phyloP scores from a whole-genome alignment of 1,140 invertebrate genomes.

The Heliothis subflexa region DNA sequence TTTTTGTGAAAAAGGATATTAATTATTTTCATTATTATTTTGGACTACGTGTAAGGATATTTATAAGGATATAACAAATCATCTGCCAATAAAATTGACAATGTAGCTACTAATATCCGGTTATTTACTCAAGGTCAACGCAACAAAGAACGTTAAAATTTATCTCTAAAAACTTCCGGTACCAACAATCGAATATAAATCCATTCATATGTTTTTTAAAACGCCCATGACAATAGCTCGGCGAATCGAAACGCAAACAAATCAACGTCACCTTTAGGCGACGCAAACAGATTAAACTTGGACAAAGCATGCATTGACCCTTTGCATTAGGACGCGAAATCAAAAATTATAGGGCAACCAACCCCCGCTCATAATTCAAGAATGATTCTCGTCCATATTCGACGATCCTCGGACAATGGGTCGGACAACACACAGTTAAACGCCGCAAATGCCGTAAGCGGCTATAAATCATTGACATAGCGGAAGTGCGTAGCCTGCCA shows the following conservation, averaged over 20 bases:
- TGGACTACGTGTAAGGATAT: background rate
- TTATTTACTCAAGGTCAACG: constrained; percentile 34
- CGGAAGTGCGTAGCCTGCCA: constrained; percentile 78
- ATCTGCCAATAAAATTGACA: constrained; percentile 25
- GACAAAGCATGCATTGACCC: constrained; percentile 60
- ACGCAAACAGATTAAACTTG: constrained; percentile 53
- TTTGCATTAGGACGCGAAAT: constrained; percentile 72
- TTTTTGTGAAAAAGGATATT: background rate
- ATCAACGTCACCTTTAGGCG: constrained; percentile 52
- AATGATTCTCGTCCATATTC: constrained; percentile 77
- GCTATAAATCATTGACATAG: constrained; percentile 83
- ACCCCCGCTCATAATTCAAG: constrained; percentile 75
- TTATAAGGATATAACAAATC: constrained; percentile 14
- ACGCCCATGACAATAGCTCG: constrained; percentile 38
- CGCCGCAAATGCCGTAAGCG: constrained; percentile 75
- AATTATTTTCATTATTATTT: background rate
- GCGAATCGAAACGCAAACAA: constrained; percentile 48
- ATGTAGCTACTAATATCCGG: constrained; percentile 40
- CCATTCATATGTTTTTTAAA: constrained; percentile 47
- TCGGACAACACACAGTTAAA: constrained; percentile 76
- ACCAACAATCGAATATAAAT: constrained; percentile 44
- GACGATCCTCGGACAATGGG: constrained; percentile 76
- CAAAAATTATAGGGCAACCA: constrained; percentile 67
- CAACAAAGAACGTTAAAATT: constrained; percentile 46
- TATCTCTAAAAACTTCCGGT: constrained; percentile 47